Base-by-base conservation (phyloP, 92 coral and sea anemone genomes). In the Galaxea fascicularis region DNA sequence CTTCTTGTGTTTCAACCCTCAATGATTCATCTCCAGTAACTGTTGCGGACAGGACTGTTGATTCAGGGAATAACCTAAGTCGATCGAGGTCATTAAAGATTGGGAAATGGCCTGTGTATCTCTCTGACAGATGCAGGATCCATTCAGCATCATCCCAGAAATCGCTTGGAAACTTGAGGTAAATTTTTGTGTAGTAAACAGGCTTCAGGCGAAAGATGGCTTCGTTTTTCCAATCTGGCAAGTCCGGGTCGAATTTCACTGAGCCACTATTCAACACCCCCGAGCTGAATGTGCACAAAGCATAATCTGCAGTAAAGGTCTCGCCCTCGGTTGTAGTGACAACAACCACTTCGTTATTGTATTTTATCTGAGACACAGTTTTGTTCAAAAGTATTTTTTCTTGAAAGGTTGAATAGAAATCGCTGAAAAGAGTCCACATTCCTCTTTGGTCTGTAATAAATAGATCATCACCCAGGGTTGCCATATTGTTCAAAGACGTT, bases 211-310 rank as follows among this genome's bases (percentile, higher is more conserved):
- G 82, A 59, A 31, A 77, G 28, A 77, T 77, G 30, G 82, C 82
- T 77, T 77, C 82, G 20, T 63, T 77, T 45, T 80, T 80, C 85
- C 85, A 80, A 11, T 67, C 76, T 3, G 85, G 85, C 28, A 80
- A 18, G 16, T 56, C 75, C 3, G 85, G 85, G 3, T 66, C 76
- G 22, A 80, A 67, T n/a, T 65, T 30, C 16, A 80, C 85, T 30
- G 29, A 18, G 15, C 52, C 76, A 56, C 85, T 66, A 22, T 54
- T 31, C 28, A 67, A 51, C 51, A 80, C 85, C 16, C 76, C 85
- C 14, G 51, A 18, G 16, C 85, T 68, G 52, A 80, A 80, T 2
- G 85, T 80, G 47, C 74, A 80, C 54, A 80, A 31, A 4, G 65
- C 85, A 73, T 80, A 80, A 1, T 80, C 77, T 28, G 82, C 82